Evolutionary conservation across 2,888 invertebrate species (phyloP).

Genomic region (Cephus runcator): DNA sequence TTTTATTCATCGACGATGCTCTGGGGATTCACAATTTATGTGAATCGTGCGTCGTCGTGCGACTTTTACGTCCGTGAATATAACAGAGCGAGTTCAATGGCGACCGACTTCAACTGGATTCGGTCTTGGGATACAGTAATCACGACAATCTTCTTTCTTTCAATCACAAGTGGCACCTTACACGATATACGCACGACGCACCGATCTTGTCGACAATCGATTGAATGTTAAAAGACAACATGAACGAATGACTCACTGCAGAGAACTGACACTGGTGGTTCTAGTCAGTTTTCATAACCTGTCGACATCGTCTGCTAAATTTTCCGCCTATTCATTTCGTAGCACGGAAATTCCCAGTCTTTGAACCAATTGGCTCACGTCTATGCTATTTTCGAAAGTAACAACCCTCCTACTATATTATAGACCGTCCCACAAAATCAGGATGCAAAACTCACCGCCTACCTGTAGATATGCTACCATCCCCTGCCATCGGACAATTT

Average conservation of each 20-base stretch:
- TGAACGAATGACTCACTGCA: conserved; percentile 37
- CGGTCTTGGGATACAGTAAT: neutral
- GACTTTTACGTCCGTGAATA: neutral
- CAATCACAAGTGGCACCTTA: neutral
- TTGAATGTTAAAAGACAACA: neutral
- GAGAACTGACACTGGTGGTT: conserved; percentile 46
- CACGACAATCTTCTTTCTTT: neutral
- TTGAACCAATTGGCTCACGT: neutral
- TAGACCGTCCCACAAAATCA: neutral
- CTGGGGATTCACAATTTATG: neutral
- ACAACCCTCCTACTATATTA: neutral
- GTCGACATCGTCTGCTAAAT: conserved; percentile 39
- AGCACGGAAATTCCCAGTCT: neutral
- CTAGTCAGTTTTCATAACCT: conserved; percentile 53
- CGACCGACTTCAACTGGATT: neutral
- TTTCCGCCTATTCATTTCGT: neutral
- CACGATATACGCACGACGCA: neutral
- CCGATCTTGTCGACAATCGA: neutral
- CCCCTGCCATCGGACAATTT: neutral
- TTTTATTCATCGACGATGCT: neutral
- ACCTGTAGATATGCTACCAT: neutral
- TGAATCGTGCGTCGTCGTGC: neutral
- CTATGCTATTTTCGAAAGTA: neutral
- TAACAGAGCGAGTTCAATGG: neutral
- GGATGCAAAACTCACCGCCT: neutral